phyloP scores from a whole-genome alignment of 2,888 invertebrate species.

The Archaeoteleia sp. region DNA sequence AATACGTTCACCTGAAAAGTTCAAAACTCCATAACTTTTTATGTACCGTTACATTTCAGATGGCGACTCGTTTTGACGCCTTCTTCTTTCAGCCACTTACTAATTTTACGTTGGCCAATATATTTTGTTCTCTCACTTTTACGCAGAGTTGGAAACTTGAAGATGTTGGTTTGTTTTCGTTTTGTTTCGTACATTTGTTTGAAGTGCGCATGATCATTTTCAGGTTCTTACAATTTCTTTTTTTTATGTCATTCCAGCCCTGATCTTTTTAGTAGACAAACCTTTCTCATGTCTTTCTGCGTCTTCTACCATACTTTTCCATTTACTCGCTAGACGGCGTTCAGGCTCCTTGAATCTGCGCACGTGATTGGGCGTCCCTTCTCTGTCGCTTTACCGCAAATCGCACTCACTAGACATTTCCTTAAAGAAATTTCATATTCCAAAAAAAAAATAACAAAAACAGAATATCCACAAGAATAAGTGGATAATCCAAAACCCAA shows the following conservation, averaged over 20 bases:
- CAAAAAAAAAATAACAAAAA: neutral
- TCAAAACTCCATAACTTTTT: constrained; percentile 3
- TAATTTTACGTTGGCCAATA: too few species aligned
- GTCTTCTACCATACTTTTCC: neutral
- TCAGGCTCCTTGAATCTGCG: constrained; percentile 66
- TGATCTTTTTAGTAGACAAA: too few species aligned
- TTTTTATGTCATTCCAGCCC: neutral
- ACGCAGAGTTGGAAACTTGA: too few species aligned
- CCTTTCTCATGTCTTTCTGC: too few species aligned
- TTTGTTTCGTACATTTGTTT: too few species aligned
- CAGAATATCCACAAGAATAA: too few species aligned
- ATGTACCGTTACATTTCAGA: too few species aligned
- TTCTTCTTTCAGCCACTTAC: too few species aligned
- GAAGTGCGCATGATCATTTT: neutral
- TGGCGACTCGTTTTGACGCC: too few species aligned
- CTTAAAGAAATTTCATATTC: constrained; percentile 25
- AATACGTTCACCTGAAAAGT: constrained; percentile 1
- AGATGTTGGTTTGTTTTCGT: too few species aligned
- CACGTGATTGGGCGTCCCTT: constrained; percentile 75
- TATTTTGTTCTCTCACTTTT: too few species aligned
- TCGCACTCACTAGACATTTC: constrained; percentile 58
- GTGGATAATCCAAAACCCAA: neutral
- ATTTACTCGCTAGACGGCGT: constrained; percentile 70
- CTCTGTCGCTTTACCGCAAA: constrained; percentile 72
- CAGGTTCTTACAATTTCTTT: neutral